phyloP scores from a whole-genome alignment of 2,797 vertebrate genomes.

The Enteromius anoplus region DNA sequence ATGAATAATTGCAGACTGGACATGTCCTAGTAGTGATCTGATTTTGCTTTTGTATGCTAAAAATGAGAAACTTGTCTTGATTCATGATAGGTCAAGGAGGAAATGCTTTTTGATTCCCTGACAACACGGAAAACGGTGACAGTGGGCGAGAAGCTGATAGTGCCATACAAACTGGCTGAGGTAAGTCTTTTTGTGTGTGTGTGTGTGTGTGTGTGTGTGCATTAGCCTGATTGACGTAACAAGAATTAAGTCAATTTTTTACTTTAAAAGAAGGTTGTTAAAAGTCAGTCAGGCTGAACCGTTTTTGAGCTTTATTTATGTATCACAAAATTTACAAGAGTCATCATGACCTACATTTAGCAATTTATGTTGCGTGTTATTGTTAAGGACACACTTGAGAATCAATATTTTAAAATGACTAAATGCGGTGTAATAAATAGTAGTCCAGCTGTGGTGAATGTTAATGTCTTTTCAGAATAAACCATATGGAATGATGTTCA shows the following conservation, averaged over 20 bases:
- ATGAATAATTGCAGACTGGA: background rate
- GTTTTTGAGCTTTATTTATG: background rate
- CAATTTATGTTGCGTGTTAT: background rate
- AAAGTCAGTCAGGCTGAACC: background rate
- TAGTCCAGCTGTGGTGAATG: background rate
- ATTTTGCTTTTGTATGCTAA: background rate
- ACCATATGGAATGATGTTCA: background rate
- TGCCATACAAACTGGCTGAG: slow-evolving; percentile 94
- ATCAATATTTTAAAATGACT: background rate
- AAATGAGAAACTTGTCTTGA: background rate
- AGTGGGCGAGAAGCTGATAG: slow-evolving; percentile 94
- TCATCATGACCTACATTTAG: background rate
- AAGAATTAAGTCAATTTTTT: background rate
- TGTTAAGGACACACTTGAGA: background rate
- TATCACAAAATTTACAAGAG: background rate
- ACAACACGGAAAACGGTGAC: slow-evolving; percentile 96
- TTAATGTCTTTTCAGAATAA: background rate
- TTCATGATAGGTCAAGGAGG: slow-evolving; percentile 89
- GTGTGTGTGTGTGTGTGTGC: too few species aligned
- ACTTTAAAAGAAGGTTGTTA: background rate
- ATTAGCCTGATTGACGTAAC: background rate
- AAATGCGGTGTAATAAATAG: background rate
- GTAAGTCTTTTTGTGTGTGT: slow-evolving; percentile 75
- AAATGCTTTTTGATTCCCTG: slow-evolving; percentile 95
- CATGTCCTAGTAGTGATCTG: background rate